These are phyloP conservation scores for Hylaeus anthracinus DNA, from an alignment of 1,140 invertebrate species.

Conservation along the genomic window DNA sequence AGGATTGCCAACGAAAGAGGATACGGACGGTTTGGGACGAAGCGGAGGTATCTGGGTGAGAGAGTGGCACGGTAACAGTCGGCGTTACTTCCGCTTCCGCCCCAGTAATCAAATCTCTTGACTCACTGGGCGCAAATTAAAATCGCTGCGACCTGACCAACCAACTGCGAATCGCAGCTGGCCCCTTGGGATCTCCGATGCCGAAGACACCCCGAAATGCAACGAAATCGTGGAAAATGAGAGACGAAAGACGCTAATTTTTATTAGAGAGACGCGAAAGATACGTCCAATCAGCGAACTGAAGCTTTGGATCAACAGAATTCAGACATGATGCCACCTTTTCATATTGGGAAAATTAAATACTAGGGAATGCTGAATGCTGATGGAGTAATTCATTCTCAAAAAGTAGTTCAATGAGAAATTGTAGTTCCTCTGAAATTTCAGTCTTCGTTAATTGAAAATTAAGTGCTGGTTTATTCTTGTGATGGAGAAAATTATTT, in stretches of 20 bases:
- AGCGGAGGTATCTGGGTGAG: constrained; percentile 40
- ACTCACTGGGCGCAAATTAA: constrained; percentile 71
- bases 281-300: background rate
- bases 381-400: no score
- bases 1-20: background rate
- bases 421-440: no score
- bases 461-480: no score
- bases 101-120: constrained; percentile 74
- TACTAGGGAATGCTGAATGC: background rate
- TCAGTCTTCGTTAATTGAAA: no score
- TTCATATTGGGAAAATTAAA: background rate
- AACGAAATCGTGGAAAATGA: background rate
- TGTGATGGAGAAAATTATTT: no score
- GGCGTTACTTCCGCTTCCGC: constrained; percentile 69
- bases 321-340: no score
- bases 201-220: no score
- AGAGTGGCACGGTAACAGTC: constrained; percentile 65
- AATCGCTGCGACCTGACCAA: constrained; percentile 52
- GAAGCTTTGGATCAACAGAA: background rate
- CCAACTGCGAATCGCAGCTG: constrained; percentile 27
- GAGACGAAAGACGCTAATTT: background rate
- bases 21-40: background rate
- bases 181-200: no score
- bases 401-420: no score
- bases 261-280: background rate